These are phyloP conservation scores for Pandemis corylana DNA, from an alignment of 2,888 invertebrate genomes.

Conservation along the genomic window DNA sequence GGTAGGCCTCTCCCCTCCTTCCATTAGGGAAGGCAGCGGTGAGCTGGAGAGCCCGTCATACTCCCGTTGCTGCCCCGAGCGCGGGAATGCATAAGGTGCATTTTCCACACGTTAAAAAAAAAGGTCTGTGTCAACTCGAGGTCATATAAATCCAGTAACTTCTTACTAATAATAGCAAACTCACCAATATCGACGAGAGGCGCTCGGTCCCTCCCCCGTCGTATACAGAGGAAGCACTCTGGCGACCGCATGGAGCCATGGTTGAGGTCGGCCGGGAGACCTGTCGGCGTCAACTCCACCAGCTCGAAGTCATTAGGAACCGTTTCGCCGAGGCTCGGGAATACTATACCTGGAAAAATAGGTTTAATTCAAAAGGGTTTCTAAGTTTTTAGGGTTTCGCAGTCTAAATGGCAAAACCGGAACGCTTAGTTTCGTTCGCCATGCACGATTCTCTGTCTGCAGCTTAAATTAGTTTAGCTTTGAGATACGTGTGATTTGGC, in stretches of 20 bases:
- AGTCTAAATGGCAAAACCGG: too few relatives aligned
- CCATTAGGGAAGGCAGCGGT: too few relatives aligned
- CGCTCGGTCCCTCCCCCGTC: constrained; percentile 96
- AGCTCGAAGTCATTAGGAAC: constrained; percentile 92
- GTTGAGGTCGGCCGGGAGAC: constrained; percentile 97
- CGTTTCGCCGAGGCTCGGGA: constrained; percentile 94
- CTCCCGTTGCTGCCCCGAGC: too few relatives aligned
- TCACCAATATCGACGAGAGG: constrained; percentile 99
- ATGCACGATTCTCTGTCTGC: too few relatives aligned
- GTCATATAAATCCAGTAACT: too few relatives aligned
- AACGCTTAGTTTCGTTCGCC: too few relatives aligned
- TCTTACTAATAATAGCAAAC: constrained; percentile 43
- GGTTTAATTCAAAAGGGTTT: not conserved
- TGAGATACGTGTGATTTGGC: too few relatives aligned
- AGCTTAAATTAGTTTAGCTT: too few relatives aligned
- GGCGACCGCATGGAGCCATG: constrained; percentile 98
- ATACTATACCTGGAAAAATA: constrained; percentile 79
- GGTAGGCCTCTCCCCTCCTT: too few relatives aligned
- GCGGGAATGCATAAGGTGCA: too few relatives aligned
- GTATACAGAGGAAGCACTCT: constrained; percentile 96
- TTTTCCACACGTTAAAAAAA: too few relatives aligned
- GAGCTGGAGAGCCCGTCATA: too few relatives aligned
- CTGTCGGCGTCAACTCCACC: constrained; percentile 91
- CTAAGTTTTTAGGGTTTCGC: not conserved
- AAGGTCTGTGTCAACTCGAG: constrained; percentile 87